Conservation (phyloP, 2,888 invertebrate genomes). For the Megalurothrips usitatus region DNA sequence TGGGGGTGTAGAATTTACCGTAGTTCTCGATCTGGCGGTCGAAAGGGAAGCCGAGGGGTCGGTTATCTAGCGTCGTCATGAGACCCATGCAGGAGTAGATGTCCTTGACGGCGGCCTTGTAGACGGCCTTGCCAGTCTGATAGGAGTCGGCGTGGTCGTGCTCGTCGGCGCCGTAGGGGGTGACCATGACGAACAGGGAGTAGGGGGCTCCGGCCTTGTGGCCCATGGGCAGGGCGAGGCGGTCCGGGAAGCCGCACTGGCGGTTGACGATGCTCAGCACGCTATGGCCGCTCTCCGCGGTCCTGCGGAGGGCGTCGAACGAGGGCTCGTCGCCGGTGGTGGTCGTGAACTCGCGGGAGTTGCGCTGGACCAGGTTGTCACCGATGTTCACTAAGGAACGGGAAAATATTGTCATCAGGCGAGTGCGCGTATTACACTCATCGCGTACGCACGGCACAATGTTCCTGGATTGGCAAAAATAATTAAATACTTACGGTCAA, state of each 20-base stretch:
- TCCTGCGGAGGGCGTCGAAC: conserved; percentile 59
- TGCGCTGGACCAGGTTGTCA: conserved; percentile 62
- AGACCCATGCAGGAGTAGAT: conserved; percentile 41
- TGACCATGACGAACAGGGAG: conserved; percentile 57
- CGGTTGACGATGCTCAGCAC: conserved; percentile 49
- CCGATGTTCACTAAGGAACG: conserved; percentile 55
- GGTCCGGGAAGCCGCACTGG: conserved; percentile 57
- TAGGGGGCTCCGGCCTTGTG: conserved; percentile 58
- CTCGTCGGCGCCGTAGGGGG: conserved; percentile 46
- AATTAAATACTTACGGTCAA: conserved; percentile 45
- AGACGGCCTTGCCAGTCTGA: conserved; percentile 36
- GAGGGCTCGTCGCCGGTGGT: conserved; percentile 60
- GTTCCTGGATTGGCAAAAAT: no score
- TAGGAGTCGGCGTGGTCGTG: conserved; percentile 38
- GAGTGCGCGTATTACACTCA: no score
- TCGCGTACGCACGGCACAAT: no score
- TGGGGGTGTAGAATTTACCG: conserved; percentile 49
- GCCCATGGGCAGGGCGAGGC: conserved; percentile 62
- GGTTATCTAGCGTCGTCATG: conserved; percentile 49
- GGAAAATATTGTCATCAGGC: background rate
- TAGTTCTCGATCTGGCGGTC: conserved; percentile 52
- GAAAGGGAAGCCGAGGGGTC: conserved; percentile 56
- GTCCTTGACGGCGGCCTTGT: conserved; percentile 38
- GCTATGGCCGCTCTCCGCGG: conserved; percentile 53
- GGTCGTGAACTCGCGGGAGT: conserved; percentile 61